Conservation (phyloP, 1,140 invertebrate species). For the Drosophila orosa region DNA sequence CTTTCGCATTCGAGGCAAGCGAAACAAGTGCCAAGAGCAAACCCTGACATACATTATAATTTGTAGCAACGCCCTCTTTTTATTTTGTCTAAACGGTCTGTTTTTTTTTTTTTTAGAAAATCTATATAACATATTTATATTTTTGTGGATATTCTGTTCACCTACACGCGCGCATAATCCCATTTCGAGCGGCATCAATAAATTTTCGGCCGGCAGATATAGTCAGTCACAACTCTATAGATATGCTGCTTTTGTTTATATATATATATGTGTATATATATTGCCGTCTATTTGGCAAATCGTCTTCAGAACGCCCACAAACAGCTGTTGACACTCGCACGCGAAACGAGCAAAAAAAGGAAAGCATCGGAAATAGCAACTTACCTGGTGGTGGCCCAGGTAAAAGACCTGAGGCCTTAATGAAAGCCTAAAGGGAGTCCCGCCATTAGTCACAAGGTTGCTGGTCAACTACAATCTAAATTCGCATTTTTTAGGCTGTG, state of each 20-base stretch:
- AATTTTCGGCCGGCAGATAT: conserved; percentile 58
- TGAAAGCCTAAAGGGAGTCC: conserved; percentile 29
- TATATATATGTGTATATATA: conserved; percentile 9
- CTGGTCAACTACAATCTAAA: conserved; percentile 56
- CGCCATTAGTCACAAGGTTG: conserved; percentile 43
- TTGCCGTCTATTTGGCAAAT: conserved; percentile 15
- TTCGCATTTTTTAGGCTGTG: conserved; percentile 49
- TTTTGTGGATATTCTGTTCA: conserved; percentile 49
- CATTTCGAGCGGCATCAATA: conserved; percentile 73
- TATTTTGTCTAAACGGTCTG: conserved; percentile 38
- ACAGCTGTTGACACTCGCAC: conserved; percentile 64
- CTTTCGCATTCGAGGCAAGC: conserved; percentile 62
- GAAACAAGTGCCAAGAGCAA: conserved; percentile 78
- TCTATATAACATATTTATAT: conserved; percentile 18
- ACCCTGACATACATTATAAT: conserved; percentile 77
- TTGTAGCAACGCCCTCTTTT: conserved; percentile 74
- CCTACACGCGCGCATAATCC: conserved; percentile 76
- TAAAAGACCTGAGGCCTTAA: conserved; percentile 18
- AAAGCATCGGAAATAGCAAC: conserved; percentile 47
- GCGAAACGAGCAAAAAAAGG: conserved; percentile 1
- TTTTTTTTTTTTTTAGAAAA: conserved; percentile 52
- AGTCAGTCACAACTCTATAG: conserved; percentile 24
- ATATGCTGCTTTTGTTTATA: conserved; percentile 12
- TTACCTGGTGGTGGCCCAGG: conserved; percentile 44
- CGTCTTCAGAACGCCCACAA: conserved; percentile 61